Base-by-base conservation (phyloP, 1,140 invertebrate genomes). In the Cataglyphis hispanica region DNA sequence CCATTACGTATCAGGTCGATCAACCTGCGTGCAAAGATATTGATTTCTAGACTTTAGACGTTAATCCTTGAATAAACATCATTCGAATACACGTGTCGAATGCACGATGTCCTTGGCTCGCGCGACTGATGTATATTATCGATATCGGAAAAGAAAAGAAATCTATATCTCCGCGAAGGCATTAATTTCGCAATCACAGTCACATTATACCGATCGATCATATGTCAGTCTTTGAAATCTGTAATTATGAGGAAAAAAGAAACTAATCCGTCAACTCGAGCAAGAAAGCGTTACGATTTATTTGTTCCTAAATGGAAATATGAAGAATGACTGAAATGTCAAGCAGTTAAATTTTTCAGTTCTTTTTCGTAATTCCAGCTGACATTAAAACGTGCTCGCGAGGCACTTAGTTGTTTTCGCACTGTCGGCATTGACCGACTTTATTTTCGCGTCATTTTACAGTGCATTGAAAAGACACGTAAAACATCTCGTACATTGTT, bases 11-110 rank as follows among this genome's bases (percentile, higher is more conserved):
- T n/a, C 31, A 37, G 7, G 1, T 40, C 50, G 46, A 69, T 60
- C 22, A 5, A 69, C 27, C 13, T 40, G 77, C 22, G 34, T 16
- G 40, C 1, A 63, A 63, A 74, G 1, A n/a, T 50, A 53, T 3
- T 40, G 43, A 25, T 25, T 53, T 64, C 64, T 84, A 46, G 72
- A 84, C 81, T 84, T 84, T 84, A 64, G 19, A 76, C 56, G 11
- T 64, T 27, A 50, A 19, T 58, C 72, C 27, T 56, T 63, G 25
- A 31, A 84, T 77, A 84, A 77, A 25, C 1, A 56, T 61, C 22
- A 10, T 34, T 0, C n/a, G 16, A 53, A 40, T 16, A 64, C 0
- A 46, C n/a, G n/a, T n/a, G n/a, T 0, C n/a, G 16, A 53, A 40
- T 16, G 53, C 0, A 46, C 61, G 16, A 43, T 40, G 11, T 8